Evolutionary conservation across 2,888 invertebrate species (phyloP).

Genomic region (Theretra japonica): DNA sequence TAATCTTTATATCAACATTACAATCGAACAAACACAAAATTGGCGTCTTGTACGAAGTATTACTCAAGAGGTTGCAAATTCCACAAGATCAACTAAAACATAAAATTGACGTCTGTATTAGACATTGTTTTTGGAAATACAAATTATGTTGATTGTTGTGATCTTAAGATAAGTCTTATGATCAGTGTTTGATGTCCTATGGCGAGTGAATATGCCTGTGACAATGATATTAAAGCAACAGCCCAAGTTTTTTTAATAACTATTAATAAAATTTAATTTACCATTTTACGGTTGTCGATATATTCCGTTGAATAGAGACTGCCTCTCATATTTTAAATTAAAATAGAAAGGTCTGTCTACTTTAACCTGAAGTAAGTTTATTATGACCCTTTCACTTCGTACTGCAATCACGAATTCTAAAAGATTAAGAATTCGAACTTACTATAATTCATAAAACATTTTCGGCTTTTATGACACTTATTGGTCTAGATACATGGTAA

Average conservation of each 20-base stretch:
- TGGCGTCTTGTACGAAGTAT: too few species aligned
- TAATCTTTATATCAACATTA: too few species aligned
- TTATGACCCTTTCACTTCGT: background rate
- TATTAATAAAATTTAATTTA: background rate
- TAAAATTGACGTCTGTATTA: too few species aligned
- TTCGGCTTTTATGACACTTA: background rate
- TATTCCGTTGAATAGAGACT: constrained; percentile 37
- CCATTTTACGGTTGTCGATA: constrained; percentile 25
- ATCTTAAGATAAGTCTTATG: too few species aligned
- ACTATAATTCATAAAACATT: background rate
- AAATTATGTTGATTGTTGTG: too few species aligned
- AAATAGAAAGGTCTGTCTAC: constrained; percentile 50
- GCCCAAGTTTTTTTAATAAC: background rate
- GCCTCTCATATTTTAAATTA: constrained; percentile 37
- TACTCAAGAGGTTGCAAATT: too few species aligned
- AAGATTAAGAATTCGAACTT: background rate
- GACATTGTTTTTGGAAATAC: too few species aligned
- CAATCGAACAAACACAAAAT: too few species aligned
- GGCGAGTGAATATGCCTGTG: background rate
- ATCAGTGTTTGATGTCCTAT: too few species aligned
- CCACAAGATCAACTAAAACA: too few species aligned
- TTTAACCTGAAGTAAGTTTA: constrained; percentile 34
- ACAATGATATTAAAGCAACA: background rate
- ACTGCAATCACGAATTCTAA: background rate
- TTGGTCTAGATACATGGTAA: too few species aligned